Percentiles rank a stretch among this genome's conserved stretches.
Evolutionary conservation across 2,888 invertebrate genomes (phyloP).

Genomic region (Galerucella pusilla): DNA sequence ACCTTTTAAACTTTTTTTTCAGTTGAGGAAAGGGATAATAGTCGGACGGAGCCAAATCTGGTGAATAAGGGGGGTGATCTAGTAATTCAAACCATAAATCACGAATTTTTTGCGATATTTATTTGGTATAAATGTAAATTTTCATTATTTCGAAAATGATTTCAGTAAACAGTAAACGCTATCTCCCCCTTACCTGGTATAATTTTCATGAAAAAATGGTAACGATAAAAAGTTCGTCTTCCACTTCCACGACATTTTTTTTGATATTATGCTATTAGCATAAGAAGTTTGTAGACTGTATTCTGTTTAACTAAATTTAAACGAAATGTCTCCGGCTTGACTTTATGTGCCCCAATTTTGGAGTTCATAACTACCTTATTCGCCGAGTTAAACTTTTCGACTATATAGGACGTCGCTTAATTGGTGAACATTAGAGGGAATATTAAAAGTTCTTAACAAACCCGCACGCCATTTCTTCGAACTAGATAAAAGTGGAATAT

Average conservation of each 20-base stretch:
- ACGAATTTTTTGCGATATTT: too few species aligned
- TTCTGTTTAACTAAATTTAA: constrained; percentile 8
- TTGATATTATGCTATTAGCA: constrained; percentile 1
- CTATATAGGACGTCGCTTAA: constrained; percentile 5
- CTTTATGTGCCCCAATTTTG: constrained; percentile 10
- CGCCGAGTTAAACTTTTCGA: background rate
- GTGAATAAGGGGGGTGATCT: too few species aligned
- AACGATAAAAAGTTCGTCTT: background rate
- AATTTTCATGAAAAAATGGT: background rate
- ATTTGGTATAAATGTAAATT: too few species aligned
- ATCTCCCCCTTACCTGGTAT: background rate
- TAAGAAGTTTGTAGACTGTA: background rate
- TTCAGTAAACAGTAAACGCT: too few species aligned
- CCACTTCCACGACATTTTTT: background rate
- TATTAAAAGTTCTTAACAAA: constrained; percentile 17
- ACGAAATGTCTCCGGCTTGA: constrained; percentile 5
- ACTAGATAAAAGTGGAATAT: constrained; percentile 5
- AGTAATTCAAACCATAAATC: too few species aligned
- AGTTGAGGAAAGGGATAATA: too few species aligned
- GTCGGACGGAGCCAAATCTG: too few species aligned
- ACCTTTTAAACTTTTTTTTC: too few species aligned
- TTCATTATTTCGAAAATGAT: too few species aligned
- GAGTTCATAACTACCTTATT: constrained; percentile 13
- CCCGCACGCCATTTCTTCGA: constrained; percentile 9
- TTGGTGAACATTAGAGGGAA: constrained; percentile 7